Percentiles rank a stretch among this genome's conserved stretches.
These are phyloP conservation scores for Crypturellus tataupa DNA, from an alignment of 2,797 vertebrate genomes.

Conservation along the genomic window DNA sequence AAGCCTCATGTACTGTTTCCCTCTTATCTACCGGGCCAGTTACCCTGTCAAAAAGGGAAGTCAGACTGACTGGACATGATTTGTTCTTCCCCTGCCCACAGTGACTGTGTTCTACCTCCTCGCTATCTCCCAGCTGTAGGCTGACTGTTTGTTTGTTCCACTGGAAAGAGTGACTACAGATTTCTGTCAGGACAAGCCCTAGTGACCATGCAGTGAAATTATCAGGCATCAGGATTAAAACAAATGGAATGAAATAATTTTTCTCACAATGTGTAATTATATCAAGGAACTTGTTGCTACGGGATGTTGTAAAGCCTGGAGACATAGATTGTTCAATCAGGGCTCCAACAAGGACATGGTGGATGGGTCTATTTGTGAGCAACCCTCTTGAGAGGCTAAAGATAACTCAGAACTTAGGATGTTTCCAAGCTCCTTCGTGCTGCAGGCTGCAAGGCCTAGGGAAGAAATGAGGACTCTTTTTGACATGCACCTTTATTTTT, in stretches of 20 bases:
- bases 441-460: background rate
- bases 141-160: too few species aligned
- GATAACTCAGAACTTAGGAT: background rate
- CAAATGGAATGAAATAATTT: background rate
- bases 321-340: background rate
- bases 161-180: background rate
- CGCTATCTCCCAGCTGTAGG: background rate
- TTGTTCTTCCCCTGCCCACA: background rate
- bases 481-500: background rate
- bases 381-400: background rate
- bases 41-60: background rate
- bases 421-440: background rate
- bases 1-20: background rate
- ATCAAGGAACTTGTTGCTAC: background rate
- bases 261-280: background rate
- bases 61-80: background rate
- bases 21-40: background rate
- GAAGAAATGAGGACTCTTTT: background rate
- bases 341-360: background rate
- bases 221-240: background rate
- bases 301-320: background rate
- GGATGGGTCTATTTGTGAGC: background rate
- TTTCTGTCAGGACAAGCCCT: background rate
- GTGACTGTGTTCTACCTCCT: background rate
- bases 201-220: background rate